Base-by-base conservation (phyloP, 1,140 invertebrate genomes). In the Drosophila jambulina region DNA sequence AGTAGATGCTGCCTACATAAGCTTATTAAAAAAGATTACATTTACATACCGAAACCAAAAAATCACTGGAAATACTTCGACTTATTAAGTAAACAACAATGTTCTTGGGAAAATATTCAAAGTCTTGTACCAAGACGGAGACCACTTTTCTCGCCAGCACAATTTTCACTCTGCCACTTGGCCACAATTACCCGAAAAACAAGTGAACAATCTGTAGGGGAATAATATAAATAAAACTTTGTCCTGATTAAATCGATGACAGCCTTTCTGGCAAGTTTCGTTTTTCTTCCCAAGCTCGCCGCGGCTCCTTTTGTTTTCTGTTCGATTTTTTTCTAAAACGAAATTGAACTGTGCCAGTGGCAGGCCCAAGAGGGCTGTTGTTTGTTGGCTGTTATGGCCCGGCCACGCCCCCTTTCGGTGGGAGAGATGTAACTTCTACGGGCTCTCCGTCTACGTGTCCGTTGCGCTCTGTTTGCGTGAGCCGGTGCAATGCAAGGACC, bases 341-440 rank as follows among this genome's bases (percentile, higher is more conserved):
- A 85, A 88, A 90, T 90, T 88, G 81, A 90, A 88, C 85, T 90
- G 85, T 85, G 85, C 70, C 76, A 77, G 59, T 78, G 77, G 70
- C 78, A 78, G 75, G 69, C 78, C 85, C 85, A 81, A 60, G 85
- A 85, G 69, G 46, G 69, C 59, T 68, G 64, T 77, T 80, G 61
- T 72, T 87, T 79, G 83, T 69, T 70, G 67, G 48, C 51, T 70
- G 76, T 38, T 60, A 19, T 27, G 21, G 32, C 29, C 29, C 29
- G n/a, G 34, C 72, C 74, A 60, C 61, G 54, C 71, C 43, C 60
- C 60, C 42, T 36, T 40, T 34, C 32, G 49, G 42, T 27, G n/a
- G 38, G 67, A 67, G 63, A 45, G 67, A 70, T 70, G 67, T 70
- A 70, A 70, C 63, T 54, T 68, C 56, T 29, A 62, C 42, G 45